These are phyloP conservation scores for Menura novaehollandiae DNA, from an alignment of 2,113 vertebrate species.

Conservation along the genomic window DNA sequence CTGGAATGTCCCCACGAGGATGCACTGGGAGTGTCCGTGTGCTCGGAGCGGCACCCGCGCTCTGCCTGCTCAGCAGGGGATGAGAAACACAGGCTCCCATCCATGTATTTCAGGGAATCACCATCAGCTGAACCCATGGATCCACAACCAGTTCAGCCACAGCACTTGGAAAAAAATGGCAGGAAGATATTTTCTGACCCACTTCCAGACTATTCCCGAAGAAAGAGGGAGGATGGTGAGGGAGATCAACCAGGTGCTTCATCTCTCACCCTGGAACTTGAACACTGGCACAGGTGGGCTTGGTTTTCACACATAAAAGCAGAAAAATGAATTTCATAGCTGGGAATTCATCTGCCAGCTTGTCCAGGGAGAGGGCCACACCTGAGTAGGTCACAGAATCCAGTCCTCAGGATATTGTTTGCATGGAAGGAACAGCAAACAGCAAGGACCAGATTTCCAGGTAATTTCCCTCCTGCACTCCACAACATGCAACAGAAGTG, in stretches of 20 bases:
- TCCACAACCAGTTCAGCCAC: neutral
- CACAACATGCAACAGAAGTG: neutral
- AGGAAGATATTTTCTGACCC: neutral
- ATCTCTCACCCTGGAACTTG: neutral
- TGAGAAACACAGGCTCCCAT: rapidly evolving
- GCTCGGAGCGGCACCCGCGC: neutral
- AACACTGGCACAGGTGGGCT: neutral
- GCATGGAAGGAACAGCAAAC: neutral
- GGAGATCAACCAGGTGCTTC: rapidly evolving
- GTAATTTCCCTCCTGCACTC: neutral
- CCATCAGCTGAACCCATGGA: neutral
- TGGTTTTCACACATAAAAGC: neutral
- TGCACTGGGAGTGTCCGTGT: neutral
- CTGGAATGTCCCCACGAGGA: neutral
- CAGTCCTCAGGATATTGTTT: neutral
- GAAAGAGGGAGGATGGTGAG: neutral
- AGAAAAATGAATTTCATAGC: neutral
- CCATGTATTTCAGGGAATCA: neutral
- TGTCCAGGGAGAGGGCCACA: no score
- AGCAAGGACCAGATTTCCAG: neutral
- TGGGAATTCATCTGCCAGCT: neutral
- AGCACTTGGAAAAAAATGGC: neutral
- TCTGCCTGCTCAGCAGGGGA: neutral
- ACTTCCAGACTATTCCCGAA: neutral
- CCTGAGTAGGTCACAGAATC: neutral